Conservation (phyloP, 2,888 invertebrate species). For the Sclerodermus sp. region DNA sequence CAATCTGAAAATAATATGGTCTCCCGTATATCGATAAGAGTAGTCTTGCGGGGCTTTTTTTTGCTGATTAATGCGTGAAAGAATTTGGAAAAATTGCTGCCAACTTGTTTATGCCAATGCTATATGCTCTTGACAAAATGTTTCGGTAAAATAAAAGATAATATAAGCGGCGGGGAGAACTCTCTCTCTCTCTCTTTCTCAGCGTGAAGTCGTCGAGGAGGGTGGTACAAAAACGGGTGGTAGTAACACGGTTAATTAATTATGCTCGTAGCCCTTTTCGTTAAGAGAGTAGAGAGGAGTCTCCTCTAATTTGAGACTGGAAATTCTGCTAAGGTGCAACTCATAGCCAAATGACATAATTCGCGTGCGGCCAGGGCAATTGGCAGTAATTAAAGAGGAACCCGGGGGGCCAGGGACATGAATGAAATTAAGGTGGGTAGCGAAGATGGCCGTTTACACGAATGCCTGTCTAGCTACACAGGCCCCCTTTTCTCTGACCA, state of each 20-base stretch:
- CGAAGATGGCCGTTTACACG: slow-evolving; percentile 51
- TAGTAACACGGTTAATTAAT: slow-evolving; percentile 1
- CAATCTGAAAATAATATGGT: no score
- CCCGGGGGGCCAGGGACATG: slow-evolving; percentile 32
- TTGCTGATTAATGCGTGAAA: no score
- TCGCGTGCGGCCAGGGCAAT: slow-evolving; percentile 51
- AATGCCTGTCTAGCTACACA: slow-evolving; percentile 31
- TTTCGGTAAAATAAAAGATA: slow-evolving; percentile 4
- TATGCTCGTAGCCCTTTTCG: not conserved
- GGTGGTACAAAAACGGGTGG: slow-evolving; percentile 14
- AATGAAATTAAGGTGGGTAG: slow-evolving; percentile 51
- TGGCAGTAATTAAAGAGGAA: slow-evolving; percentile 54
- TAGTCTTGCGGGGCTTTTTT: no score
- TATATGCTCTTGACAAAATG: not conserved
- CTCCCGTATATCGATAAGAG: no score
- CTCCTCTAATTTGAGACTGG: slow-evolving; percentile 32
- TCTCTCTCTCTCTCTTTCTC: no score
- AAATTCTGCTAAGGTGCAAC: slow-evolving; percentile 37
- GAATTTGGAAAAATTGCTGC: no score
- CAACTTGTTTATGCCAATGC: no score
- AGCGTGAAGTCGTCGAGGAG: not conserved
- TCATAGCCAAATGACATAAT: slow-evolving; percentile 50
- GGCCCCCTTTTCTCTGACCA: slow-evolving; percentile 27
- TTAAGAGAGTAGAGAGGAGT: no score
- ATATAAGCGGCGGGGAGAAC: slow-evolving; percentile 5